A percentile compares a stretch with the other conserved stretches of the same genome.
Evolutionary conservation across 2,888 invertebrate species (phyloP).

Genomic region (Lacanobia oleracea): DNA sequence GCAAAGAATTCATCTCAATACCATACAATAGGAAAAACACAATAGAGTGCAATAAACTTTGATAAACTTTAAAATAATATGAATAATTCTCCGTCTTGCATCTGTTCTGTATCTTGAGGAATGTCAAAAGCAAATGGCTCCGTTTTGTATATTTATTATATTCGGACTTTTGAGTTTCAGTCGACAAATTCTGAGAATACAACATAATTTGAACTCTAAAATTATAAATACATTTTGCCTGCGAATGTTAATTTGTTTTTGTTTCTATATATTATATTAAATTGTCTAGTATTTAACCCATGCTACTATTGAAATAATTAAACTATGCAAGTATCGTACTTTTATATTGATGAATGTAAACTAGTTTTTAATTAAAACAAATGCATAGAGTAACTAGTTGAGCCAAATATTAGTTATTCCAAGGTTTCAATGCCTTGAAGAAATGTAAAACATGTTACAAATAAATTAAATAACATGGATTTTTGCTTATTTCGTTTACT

Average conservation of each 20-base stretch:
- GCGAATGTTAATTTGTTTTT: too few relatives aligned
- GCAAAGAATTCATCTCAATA: constrained; percentile 15
- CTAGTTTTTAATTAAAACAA: constrained; percentile 29
- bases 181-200: not conserved
- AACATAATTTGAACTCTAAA: not conserved
- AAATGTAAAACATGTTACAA: constrained; percentile 18
- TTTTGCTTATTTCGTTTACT: constrained; percentile 1
- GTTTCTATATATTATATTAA: too few relatives aligned
- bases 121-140: not conserved
- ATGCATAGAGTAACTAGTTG: constrained; percentile 19
- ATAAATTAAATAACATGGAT: constrained; percentile 2
- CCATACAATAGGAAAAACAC: not conserved
- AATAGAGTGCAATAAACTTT: constrained; percentile 23
- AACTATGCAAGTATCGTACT: constrained; percentile 6
- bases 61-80: constrained; percentile 5
- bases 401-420: constrained; percentile 38
- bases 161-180: not conserved
- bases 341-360: constrained; percentile 25
- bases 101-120: constrained; percentile 9
- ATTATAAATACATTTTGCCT: too few relatives aligned
- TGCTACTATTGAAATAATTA: too few relatives aligned
- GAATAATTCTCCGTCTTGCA: constrained; percentile 3
- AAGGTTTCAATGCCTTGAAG: constrained; percentile 39
- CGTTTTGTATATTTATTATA: constrained; percentile 3
- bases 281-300: too few relatives aligned